Conservation (phyloP, 2,113 vertebrate genomes). For the Pandion haliaetus region DNA sequence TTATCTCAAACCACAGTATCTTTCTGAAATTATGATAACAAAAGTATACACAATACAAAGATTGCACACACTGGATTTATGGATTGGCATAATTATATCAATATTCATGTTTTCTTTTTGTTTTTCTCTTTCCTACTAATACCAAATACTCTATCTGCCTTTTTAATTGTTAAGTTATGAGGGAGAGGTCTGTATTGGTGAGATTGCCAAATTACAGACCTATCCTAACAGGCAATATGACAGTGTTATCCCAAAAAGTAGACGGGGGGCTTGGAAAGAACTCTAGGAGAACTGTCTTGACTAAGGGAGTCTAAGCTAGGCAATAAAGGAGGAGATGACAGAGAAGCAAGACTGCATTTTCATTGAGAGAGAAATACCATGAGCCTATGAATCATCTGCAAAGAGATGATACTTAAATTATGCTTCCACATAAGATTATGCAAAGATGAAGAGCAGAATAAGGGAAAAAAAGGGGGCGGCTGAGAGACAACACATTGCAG, state of each 20-base stretch:
- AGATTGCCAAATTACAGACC: neutral
- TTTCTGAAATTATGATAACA: neutral
- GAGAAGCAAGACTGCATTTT: neutral
- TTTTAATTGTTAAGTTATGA: neutral
- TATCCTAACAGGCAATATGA: neutral
- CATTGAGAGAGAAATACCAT: neutral
- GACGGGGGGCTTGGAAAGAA: neutral
- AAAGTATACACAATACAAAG: neutral
- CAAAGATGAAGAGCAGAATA: constrained; percentile 18
- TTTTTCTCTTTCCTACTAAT: neutral
- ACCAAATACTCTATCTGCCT: neutral
- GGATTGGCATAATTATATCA: neutral
- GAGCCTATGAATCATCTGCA: constrained; percentile 20
- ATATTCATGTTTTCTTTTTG: neutral
- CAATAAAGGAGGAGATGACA: neutral
- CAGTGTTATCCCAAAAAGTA: neutral
- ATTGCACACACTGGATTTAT: neutral
- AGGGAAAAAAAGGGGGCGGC: neutral
- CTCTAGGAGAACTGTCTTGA: neutral
- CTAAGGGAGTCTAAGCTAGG: neutral
- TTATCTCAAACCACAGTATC: neutral
- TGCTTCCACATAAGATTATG: constrained; percentile 7
- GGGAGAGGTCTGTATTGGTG: neutral
- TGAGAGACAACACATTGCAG: constrained; percentile 23
- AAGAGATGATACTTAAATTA: constrained; percentile 8